Base-by-base conservation (phyloP, 1,140 invertebrate genomes). In the Danaus melanippus region DNA sequence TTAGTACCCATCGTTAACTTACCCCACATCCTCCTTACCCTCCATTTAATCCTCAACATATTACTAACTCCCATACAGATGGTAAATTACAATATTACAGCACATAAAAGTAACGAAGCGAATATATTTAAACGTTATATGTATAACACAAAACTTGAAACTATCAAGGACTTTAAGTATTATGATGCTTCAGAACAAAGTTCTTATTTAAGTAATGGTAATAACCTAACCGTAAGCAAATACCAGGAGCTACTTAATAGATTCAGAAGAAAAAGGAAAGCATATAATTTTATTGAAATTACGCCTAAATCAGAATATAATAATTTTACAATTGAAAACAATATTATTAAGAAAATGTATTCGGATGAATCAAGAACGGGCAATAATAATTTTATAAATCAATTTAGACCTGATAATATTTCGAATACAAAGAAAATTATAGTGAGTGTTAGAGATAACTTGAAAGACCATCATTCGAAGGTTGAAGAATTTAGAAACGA, bases 21-120 rank as follows among this genome's bases (percentile, higher is more conserved):
- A 50, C 45, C 70, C 66, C 55, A 50, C 10, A 56, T 60, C 46
- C 46, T 63, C 63, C 62, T 74, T 12, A 49, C 68, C 69, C 60
- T 76, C 21, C 49, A 66, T 62, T 48, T 69, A 12, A 47, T 76
- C 53, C 58, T 70, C 43, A 46, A 76, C 46, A 49, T 68, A n/a
- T 58, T 70, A 44, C 66, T 72, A 11, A 63, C 60, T 57, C 71
- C 72, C 40, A 70, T 76, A 53, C 76, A 82, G 72, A 82, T 78
- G 73, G 58, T 56, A 11, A 60, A 17, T 12, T 21, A 57, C 10
- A 60, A 64, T 49, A 42, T 17, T 43, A 44, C 57, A 50, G 42
- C 10, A 42, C 12, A 42, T n/a, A 17, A 11, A 32, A 43, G 44
- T 32, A 45, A 57, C 21, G 21, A 32, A 32, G 7, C 21, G 2